A percentile compares a stretch with the other conserved stretches of the same genome.
Evolutionary conservation across 2,888 invertebrate genomes (phyloP).

Genomic region (Lutraria lutraria): DNA sequence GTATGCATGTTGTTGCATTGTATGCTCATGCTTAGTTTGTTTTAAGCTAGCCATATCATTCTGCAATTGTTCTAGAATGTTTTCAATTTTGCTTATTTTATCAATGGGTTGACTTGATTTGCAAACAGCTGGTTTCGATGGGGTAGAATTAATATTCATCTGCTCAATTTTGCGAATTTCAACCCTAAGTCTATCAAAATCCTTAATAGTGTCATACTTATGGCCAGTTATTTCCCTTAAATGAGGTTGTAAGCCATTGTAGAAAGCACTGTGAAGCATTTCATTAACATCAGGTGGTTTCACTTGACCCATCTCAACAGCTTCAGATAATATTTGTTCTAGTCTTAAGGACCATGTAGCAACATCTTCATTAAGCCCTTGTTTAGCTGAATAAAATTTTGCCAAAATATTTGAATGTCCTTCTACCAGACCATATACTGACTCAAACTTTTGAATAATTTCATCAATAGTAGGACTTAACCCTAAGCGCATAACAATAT

Average conservation of each 20-base stretch:
- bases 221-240: not conserved
- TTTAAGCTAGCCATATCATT: not conserved
- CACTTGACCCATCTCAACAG: too few species aligned
- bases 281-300: too few species aligned
- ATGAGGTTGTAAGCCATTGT: not conserved
- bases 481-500: not conserved
- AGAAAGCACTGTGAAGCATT: too few species aligned
- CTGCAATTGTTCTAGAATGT: not conserved
- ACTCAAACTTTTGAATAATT: too few species aligned
- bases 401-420: not conserved
- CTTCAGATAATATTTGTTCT: too few species aligned
- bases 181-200: not conserved
- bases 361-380: not conserved
- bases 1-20: not conserved
- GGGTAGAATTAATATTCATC: not conserved
- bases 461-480: too few species aligned
- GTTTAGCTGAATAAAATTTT: constrained; percentile 14
- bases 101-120: not conserved
- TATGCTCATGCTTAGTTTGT: not conserved
- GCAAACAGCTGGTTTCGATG: too few species aligned
- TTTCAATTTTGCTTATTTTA: not conserved
- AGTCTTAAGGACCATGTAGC: not conserved
- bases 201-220: not conserved
- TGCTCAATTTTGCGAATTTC: not conserved
- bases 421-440: not conserved